Base-by-base conservation (phyloP, 2,113 vertebrate species). In the Tupaia tana region DNA sequence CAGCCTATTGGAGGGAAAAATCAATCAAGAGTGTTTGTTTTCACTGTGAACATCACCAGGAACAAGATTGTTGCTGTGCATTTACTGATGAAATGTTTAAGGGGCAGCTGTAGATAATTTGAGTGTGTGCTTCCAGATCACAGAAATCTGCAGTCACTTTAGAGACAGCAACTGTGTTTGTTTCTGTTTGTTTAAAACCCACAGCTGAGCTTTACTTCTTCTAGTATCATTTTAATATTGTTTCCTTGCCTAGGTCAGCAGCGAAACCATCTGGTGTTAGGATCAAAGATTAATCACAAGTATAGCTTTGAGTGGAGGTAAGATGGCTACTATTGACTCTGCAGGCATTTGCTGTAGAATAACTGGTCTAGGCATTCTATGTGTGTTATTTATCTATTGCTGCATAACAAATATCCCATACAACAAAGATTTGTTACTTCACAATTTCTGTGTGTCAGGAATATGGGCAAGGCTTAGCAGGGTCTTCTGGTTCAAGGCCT, bases 81-180 rank as follows among this genome's bases (percentile, higher is more conserved):
- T 86, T 96, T 92, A 90, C 95, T 97, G 94, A 83, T 95, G 94
- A 97, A 80, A 86, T 93, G 88, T 92, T 96, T 88, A 92, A 94
- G 82, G 78, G 80, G 64, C 86, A 96, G 89, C 93, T 89, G 75
- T 67, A 94, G 91, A 79, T 95, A 80, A 94, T 95, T 86, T 82
- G 80, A 77, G 90, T 75, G 73, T 81, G 78, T 89, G 92, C 70
- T 92, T 97, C 54, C 70, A 79, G 88, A 91, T 92, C 86, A 80
- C 91, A 97, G 75, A 90, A 94, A 93, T 43, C 82, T 58, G 79
- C 70, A 86, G 54, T 94, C 83, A 29, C 91, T 97, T 88, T 86
- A 74, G 74, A 95, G 83, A 92, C n/a, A 95, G 82, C 54, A 86
- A n/a, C 31, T 82, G 56, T 66, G 67, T 71, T 84, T 70, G 71